These are phyloP conservation scores for Drosophila nigricruria DNA, from an alignment of 2,888 invertebrate species.

Conservation along the genomic window DNA sequence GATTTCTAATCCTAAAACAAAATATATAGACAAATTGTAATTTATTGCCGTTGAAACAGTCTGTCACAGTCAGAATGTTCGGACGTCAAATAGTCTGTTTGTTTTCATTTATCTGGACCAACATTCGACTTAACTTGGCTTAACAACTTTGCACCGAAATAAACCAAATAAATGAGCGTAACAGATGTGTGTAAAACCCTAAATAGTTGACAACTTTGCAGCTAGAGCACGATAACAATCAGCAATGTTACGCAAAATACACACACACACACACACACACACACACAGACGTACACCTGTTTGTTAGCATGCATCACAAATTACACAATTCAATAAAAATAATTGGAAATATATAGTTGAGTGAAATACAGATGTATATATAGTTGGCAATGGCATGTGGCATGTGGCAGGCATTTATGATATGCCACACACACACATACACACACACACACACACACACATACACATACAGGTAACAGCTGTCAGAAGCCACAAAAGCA, in stretches of 20 bases:
- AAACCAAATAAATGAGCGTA: conserved; percentile 21
- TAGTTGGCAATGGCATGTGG: conserved; percentile 21
- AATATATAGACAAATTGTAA: not conserved
- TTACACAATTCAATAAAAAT: conserved; percentile 66
- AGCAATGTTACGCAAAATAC: conserved; percentile 16
- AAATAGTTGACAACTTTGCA: conserved; percentile 18
- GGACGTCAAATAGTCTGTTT: not conserved
- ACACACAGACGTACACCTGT: conserved; percentile 14
- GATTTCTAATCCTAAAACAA: not conserved
- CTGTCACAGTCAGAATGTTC: not conserved
- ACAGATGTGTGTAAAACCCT: not conserved
- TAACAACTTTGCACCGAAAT: conserved; percentile 19
- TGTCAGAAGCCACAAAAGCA: conserved; percentile 68
- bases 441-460: conserved; percentile 13
- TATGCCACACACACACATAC: conserved; percentile 18
- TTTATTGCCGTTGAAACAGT: not conserved
- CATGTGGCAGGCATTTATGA: conserved; percentile 15
- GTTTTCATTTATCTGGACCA: conserved; percentile 1
- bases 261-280: conserved; percentile 24
- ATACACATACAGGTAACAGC: conserved; percentile 41
- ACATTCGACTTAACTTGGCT: conserved; percentile 14
- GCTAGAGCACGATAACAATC: conserved; percentile 25
- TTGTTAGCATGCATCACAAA: conserved; percentile 52
- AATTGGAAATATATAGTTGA: conserved; percentile 55
- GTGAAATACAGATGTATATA: conserved; percentile 9